Evolutionary conservation across 1,140 invertebrate genomes (phyloP).

Genomic region (Latrodectus geometricus): DNA sequence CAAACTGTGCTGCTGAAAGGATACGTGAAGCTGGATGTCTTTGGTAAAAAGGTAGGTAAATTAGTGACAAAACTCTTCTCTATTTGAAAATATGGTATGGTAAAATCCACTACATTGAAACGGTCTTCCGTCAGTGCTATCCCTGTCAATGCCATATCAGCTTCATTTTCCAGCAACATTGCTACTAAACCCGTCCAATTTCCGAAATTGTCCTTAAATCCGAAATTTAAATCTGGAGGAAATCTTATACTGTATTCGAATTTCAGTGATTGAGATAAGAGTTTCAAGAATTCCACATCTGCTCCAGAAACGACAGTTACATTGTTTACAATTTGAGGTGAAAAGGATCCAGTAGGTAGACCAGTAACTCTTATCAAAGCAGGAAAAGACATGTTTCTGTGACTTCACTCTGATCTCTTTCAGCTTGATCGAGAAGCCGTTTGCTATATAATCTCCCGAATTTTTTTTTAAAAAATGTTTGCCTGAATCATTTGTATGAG

Average conservation of each 20-base stretch:
- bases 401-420: no score
- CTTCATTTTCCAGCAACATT: background rate
- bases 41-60: background rate
- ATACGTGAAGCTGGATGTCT: background rate
- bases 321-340: no score
- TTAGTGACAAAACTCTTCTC: background rate
- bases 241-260: background rate
- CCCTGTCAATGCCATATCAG: background rate
- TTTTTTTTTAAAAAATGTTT: no score
- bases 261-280: no score
- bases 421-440: no score
- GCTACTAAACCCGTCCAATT: background rate
- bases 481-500: no score
- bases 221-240: background rate
- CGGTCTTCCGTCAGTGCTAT: background rate
- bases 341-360: no score
- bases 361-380: no score
- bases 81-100: background rate
- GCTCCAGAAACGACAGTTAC: no score
- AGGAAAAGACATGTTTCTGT: no score
- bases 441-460: no score
- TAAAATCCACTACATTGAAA: background rate
- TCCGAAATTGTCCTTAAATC: background rate
- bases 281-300: no score
- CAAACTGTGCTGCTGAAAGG: background rate